These are phyloP conservation scores for Mesaphorura yosii DNA, from an alignment of 1,140 invertebrate species.

Conservation along the genomic window DNA sequence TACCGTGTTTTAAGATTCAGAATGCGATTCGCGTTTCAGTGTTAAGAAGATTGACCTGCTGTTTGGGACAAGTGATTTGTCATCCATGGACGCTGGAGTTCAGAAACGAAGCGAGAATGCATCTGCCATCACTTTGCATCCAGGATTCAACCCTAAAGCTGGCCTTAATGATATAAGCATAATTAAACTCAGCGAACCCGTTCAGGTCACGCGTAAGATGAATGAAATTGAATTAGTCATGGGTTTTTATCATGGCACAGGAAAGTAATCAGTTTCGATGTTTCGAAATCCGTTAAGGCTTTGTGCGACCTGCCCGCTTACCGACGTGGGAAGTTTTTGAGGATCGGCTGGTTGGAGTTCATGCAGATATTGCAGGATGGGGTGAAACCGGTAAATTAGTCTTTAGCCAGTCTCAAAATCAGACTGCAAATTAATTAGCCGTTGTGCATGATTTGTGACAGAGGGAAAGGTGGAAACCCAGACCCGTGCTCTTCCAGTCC, in stretches of 20 bases:
- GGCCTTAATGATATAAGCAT: background rate
- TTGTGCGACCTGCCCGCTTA: background rate
- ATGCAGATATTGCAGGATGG: background rate
- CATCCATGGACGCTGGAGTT: background rate
- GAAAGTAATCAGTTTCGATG: background rate
- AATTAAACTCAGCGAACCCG: background rate
- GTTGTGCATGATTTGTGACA: too few species aligned
- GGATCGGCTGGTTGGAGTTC: background rate
- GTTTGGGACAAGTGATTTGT: background rate
- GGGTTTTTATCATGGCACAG: background rate
- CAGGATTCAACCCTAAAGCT: background rate
- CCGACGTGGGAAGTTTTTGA: background rate
- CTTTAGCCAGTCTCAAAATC: too few species aligned
- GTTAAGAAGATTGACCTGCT: background rate
- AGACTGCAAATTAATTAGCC: too few species aligned
- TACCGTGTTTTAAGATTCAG: background rate
- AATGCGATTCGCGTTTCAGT: background rate
- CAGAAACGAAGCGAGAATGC: background rate
- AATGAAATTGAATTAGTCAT: background rate
- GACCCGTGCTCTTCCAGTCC: too few species aligned
- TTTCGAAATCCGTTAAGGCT: background rate
- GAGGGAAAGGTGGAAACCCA: too few species aligned
- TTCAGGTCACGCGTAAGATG: background rate
- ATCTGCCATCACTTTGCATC: background rate
- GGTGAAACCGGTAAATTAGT: background rate